Percentiles rank a stretch among this genome's conserved stretches.
Conservation (phyloP, 1,140 invertebrate species). For the Trachymyrmex septentrionalis region DNA sequence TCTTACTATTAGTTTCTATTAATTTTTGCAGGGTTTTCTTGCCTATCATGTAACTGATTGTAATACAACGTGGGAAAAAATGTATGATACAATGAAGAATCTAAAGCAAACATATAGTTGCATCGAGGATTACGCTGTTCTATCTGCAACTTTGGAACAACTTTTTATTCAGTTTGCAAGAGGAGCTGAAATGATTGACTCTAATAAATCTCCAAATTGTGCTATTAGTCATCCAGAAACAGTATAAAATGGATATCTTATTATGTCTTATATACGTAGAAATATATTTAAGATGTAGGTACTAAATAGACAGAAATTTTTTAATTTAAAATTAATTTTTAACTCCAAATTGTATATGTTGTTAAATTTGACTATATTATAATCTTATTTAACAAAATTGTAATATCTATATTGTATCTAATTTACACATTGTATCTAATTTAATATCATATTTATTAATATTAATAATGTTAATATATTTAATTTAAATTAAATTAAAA, state of each 20-base stretch:
- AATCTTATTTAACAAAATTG: background rate
- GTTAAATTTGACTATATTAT: background rate
- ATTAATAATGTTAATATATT: no score
- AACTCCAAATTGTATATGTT: background rate
- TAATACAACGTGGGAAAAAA: constrained; percentile 82
- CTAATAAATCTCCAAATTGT: no score
- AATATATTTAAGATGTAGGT: constrained; percentile 14
- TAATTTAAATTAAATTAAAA: no score
- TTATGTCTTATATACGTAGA: constrained; percentile 45
- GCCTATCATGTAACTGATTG: constrained; percentile 83
- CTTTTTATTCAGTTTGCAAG: no score
- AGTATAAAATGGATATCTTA: background rate
- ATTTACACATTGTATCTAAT: no score
- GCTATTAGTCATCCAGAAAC: no score
- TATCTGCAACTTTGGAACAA: constrained; percentile 85
- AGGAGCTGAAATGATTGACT: no score
- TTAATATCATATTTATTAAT: no score
- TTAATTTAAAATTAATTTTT: background rate
- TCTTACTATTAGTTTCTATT: constrained; percentile 3
- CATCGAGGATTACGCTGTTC: constrained; percentile 84
- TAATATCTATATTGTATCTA: no score
- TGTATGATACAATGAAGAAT: constrained; percentile 83
- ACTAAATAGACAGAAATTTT: background rate
- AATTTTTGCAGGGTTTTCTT: constrained; percentile 79
- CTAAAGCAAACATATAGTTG: constrained; percentile 81